Percentiles rank a stretch among this genome's conserved stretches.
phyloP scores from a whole-genome alignment of 2,113 vertebrate species.

The Gobius niger region DNA sequence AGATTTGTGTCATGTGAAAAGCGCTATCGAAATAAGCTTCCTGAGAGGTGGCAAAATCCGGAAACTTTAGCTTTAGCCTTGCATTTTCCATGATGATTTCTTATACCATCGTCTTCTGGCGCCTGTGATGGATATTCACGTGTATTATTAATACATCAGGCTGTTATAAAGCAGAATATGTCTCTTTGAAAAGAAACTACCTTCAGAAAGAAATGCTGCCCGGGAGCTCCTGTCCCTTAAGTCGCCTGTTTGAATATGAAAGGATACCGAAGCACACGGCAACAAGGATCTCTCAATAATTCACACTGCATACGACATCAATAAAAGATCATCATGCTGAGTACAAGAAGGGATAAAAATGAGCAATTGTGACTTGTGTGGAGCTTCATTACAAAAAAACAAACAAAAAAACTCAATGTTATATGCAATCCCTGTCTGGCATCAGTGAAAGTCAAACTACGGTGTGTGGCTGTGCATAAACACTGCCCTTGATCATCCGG shows the following conservation, averaged over 20 bases:
- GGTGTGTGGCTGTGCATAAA: not conserved
- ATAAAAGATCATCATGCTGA: conserved; percentile 69
- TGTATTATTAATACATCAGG: too few species aligned
- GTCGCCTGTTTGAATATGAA: conserved; percentile 47
- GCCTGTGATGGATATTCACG: too few species aligned
- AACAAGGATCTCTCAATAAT: conserved; percentile 67
- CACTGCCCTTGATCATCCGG: not conserved
- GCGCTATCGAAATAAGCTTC: too few species aligned
- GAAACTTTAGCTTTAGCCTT: too few species aligned
- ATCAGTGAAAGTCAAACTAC: not conserved
- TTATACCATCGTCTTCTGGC: too few species aligned
- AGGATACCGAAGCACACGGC: conserved; percentile 31
- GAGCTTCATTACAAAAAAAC: not conserved
- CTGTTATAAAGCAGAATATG: too few species aligned
- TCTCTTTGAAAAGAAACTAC: too few species aligned
- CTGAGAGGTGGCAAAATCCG: too few species aligned
- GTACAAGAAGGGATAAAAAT: conserved; percentile 27
- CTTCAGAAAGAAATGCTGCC: not conserved
- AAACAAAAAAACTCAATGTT: not conserved
- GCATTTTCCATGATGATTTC: too few species aligned
- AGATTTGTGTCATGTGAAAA: too few species aligned
- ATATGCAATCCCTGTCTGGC: not conserved
- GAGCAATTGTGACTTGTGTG: conserved; percentile 3
- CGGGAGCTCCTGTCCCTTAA: conserved; percentile 7
- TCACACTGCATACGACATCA: conserved; percentile 72